Evolutionary conservation across 92 coral and sea anemone genomes (phyloP), one percentile per base, ranked within the genome.

Genomic region (Montipora capitata): DNA sequence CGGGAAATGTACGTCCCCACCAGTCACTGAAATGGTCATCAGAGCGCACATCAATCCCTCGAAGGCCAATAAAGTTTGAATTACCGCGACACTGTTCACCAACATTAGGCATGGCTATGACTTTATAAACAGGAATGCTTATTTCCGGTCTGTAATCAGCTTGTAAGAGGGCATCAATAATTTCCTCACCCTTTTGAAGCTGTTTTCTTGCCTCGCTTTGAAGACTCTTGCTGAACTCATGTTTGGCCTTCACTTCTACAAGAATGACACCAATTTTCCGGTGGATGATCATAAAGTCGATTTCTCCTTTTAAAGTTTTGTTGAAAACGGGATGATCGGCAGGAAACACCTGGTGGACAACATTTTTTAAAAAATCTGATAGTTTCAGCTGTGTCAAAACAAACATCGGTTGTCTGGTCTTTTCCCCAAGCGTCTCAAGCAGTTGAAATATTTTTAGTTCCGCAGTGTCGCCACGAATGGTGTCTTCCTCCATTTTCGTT

Each of bases 381-480:
- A 65, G 12, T 79, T 65, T 65, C 3, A 79, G 13, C 15, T 79
- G 43, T 49, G 84, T 14, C 44, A 79, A 40, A 66, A 79, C 84
- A 48, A 79, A 79, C 84, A 79, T 79, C 64, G 84, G 84, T 13
- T 79, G 84, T 12, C 44, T 79, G 6, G 84, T 79, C 40, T 13
- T 27, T 45, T 66, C 51, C 45, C 74, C 84, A 44, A 79, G 65
- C 65, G 43, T 66, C 63, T 79, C 84, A 17, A 79, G 27, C 49
- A 66, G 27, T 57, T 79, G 38, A 67, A 66, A 79, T 4, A 79
- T 48, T 48, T 48, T 48, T 5, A 48, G 52, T 10, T 48, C 52
- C 10, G 52, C 52, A 48, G 6, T 48, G 10, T 48, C 52, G 0
- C 52, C 52, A 3, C 52, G 52, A 48, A 48, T 48, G 10, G 52